phyloP scores from a whole-genome alignment of 2,797 vertebrate species.

The Pseudocheirus occidentalis region DNA sequence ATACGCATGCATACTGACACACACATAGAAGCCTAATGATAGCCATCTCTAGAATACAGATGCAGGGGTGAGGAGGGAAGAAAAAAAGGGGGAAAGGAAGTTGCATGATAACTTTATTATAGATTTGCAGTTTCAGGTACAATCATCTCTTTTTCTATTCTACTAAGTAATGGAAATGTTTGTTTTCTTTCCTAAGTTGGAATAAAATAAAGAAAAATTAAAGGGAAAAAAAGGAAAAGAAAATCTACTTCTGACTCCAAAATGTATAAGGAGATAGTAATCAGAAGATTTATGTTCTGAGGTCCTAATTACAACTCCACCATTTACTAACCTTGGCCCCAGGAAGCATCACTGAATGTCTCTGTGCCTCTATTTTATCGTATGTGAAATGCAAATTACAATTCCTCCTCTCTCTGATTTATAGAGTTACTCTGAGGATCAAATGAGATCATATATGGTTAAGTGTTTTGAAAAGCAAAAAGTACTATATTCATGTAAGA shows the following conservation, averaged over 20 bases:
- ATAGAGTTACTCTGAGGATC: not conserved
- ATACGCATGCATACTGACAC: accelerated
- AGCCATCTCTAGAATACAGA: not conserved
- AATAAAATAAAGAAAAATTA: too few relatives aligned
- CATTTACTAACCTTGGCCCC: not conserved
- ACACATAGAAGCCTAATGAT: not conserved
- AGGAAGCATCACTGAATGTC: not conserved
- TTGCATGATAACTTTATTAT: not conserved
- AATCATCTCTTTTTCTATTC: not conserved
- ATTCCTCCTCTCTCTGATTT: not conserved
- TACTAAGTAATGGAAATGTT: not conserved
- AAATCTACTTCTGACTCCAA: not conserved
- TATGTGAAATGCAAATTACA: not conserved
- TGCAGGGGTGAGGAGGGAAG: not conserved
- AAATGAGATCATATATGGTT: not conserved
- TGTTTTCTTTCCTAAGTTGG: not conserved
- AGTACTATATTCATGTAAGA: not conserved
- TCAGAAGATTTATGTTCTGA: not conserved
- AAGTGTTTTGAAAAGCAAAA: not conserved
- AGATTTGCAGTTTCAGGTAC: not conserved
- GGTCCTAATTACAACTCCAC: not conserved
- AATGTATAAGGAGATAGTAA: not conserved
- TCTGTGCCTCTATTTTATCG: not conserved
- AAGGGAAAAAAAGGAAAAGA: not conserved
- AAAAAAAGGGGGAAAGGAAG: not conserved